A percentile compares a stretch with the other conserved stretches of the same genome.
Conservation (phyloP, 2,888 invertebrate species). For the Tryphoninae sp. region DNA sequence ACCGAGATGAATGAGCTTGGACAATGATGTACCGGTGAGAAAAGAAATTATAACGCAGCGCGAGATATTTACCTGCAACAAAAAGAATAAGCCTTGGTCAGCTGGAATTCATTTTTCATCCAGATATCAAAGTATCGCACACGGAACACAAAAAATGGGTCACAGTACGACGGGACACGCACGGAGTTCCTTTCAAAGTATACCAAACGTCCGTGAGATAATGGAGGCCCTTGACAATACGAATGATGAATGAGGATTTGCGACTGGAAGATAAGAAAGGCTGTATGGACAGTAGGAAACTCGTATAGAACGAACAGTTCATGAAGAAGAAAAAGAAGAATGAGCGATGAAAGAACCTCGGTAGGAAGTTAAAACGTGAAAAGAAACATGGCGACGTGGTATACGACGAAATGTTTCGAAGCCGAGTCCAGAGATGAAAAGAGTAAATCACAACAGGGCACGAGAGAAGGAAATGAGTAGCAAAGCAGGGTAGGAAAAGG, state of each 20-base stretch:
- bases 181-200: background rate
- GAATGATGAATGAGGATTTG: constrained; percentile 16
- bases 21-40: background rate
- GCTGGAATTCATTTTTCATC: background rate
- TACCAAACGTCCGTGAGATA: background rate
- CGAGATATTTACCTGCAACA: constrained; percentile 14
- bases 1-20: background rate
- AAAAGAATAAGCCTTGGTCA: background rate
- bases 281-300: background rate
- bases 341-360: constrained; percentile 23
- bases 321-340: constrained; percentile 14
- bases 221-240: background rate
- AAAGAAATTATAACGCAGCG: background rate
- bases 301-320: background rate
- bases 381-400: constrained; percentile 11
- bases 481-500: constrained; percentile 6
- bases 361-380: constrained; percentile 39
- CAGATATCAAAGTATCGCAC: background rate
- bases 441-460: constrained; percentile 12
- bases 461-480: constrained; percentile 28
- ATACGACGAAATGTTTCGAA: constrained; percentile 18
- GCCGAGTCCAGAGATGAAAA: constrained; percentile 2
- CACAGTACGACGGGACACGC: background rate
- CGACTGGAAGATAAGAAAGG: background rate
- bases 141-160: background rate